Evolutionary conservation across 1,140 invertebrate species (phyloP).

Genomic region (Drosophila pseudoobscura): DNA sequence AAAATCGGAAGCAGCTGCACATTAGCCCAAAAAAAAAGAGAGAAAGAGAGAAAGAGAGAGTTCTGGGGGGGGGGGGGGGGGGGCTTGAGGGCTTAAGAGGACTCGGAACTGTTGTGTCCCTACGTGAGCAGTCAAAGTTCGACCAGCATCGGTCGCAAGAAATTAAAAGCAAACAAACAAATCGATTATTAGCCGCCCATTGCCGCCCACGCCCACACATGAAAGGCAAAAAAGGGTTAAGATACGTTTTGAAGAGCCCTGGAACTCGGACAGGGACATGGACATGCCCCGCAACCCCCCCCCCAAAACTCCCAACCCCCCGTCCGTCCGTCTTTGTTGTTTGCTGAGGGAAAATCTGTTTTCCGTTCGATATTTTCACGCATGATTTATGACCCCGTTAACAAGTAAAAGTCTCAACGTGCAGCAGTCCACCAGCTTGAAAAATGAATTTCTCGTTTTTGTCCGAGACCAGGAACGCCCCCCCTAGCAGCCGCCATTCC

Average conservation of each 20-base stretch:
- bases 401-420: slow-evolving; percentile 79
- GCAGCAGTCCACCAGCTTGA: slow-evolving; percentile 56
- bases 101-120: not conserved
- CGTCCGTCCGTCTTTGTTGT: not conserved
- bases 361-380: slow-evolving; percentile 80
- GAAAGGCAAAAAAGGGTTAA: slow-evolving; percentile 25
- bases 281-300: slow-evolving; percentile 4
- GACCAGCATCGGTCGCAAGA: slow-evolving; percentile 26
- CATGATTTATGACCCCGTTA: slow-evolving; percentile 81
- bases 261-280: slow-evolving; percentile 13
- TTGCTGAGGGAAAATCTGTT: slow-evolving; percentile 66
- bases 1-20: slow-evolving; percentile 54
- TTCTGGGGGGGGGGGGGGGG: too few species aligned
- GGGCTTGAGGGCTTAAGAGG: too few species aligned
- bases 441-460: slow-evolving; percentile 79
- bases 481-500: not conserved
- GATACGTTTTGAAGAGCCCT: slow-evolving; percentile 2
- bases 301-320: too few species aligned
- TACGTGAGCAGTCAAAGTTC: slow-evolving; percentile 58
- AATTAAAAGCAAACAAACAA: slow-evolving; percentile 79
- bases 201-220: slow-evolving; percentile 14
- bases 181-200: slow-evolving; percentile 67
- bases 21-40: slow-evolving; percentile 27
- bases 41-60: not conserved
- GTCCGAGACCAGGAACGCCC: slow-evolving; percentile 26